These are phyloP conservation scores for Teleogryllus oceanicus DNA, from an alignment of 2,888 invertebrate genomes.

Conservation along the genomic window DNA sequence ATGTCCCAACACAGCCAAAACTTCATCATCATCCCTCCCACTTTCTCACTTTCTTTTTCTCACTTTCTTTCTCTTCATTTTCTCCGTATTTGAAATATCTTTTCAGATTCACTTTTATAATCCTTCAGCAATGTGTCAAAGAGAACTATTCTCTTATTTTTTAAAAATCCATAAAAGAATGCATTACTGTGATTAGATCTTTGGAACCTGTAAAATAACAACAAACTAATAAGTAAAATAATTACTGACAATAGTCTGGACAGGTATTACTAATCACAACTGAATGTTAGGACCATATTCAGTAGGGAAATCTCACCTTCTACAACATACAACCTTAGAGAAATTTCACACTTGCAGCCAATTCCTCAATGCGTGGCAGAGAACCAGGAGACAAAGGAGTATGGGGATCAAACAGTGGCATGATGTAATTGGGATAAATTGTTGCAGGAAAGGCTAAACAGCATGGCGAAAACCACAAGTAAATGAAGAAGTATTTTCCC, in stretches of 20 bases:
- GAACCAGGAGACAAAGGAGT: constrained; percentile 91
- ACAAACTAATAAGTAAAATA: neutral
- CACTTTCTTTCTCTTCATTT: constrained; percentile 50
- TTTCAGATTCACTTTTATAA: constrained; percentile 51
- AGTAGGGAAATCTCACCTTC: constrained; percentile 58
- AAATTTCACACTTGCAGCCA: constrained; percentile 82
- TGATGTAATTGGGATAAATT: constrained; percentile 92
- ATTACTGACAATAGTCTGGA: neutral
- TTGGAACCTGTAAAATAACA: constrained; percentile 67
- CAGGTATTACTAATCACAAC: neutral
- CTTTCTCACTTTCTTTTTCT: constrained; percentile 46
- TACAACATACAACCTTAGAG: constrained; percentile 92
- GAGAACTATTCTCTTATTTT: constrained; percentile 93
- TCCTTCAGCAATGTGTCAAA: constrained; percentile 92
- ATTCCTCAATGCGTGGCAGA: constrained; percentile 77
- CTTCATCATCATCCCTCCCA: constrained; percentile 83
- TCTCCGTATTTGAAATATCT: constrained; percentile 37
- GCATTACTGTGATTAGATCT: constrained; percentile 97
- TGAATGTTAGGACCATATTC: neutral
- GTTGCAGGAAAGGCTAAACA: constrained; percentile 77
- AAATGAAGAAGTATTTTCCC: constrained; percentile 92
- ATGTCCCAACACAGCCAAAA: constrained; percentile 91
- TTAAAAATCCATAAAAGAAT: constrained; percentile 96
- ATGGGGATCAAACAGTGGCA: constrained; percentile 96
- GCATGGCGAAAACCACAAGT: constrained; percentile 87